Conservation (phyloP, 2,797 vertebrate genomes). For the Hozukius guyotensis region DNA sequence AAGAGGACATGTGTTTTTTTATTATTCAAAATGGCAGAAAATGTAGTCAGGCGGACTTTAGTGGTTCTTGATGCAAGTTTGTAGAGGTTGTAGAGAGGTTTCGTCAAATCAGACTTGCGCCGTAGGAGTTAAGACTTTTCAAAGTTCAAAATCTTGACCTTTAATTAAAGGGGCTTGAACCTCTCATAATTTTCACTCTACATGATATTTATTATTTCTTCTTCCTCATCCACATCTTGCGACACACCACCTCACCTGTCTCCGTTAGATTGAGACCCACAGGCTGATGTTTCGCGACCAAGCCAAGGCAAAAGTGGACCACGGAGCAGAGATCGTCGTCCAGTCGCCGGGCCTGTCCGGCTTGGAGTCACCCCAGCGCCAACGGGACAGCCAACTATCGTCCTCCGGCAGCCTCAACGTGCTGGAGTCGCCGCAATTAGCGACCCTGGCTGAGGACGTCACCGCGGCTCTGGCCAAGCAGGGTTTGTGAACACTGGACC, state of each 20-base stretch:
- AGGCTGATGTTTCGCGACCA: slow-evolving; percentile 92
- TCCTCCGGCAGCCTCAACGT: slow-evolving; percentile 98
- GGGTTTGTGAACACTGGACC: slow-evolving; percentile 92
- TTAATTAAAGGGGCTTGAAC: background rate
- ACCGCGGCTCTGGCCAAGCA: slow-evolving; percentile 97
- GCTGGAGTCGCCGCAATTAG: slow-evolving; percentile 94
- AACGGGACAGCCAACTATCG: slow-evolving; percentile 91
- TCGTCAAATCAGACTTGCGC: background rate
- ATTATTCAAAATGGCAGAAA: no score
- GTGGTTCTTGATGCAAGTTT: no score
- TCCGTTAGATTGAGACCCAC: slow-evolving; percentile 94
- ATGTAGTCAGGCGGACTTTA: no score
- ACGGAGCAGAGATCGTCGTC: slow-evolving; percentile 92
- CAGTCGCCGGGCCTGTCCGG: slow-evolving; percentile 91
- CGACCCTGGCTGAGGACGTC: slow-evolving; percentile 96
- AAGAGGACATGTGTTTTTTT: background rate
- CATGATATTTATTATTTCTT: background rate
- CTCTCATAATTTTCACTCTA: background rate
- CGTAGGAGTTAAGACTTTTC: background rate
- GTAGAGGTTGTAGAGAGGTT: background rate
- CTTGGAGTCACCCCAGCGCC: slow-evolving; percentile 89
- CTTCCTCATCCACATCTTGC: background rate
- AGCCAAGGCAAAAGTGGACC: slow-evolving; percentile 94
- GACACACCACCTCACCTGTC: background rate
- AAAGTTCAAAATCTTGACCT: background rate